Base-by-base conservation (phyloP, 2,888 invertebrate species). In the Ochlodes sylvanus region DNA sequence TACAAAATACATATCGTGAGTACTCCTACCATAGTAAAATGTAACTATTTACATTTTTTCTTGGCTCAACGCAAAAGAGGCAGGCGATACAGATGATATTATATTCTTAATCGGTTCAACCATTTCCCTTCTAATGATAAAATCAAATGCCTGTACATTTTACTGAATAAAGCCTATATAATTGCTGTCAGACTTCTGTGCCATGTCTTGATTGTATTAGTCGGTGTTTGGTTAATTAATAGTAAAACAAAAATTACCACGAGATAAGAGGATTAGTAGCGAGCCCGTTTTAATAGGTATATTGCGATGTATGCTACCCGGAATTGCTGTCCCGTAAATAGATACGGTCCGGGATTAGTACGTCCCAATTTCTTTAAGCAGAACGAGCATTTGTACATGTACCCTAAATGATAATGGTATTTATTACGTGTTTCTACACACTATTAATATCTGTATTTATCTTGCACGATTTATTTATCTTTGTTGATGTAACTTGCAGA, bases 231-330 rank as follows among this genome's bases (percentile, higher is more conserved):
- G 50, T 14, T 52, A 21, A 27, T 27, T 52, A 68, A 62, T 50
- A 62, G 44, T 34, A 34, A 56, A 62, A 62, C 56, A 56, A 62
- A 56, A 61, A 68, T 68, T 62, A 62, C 55, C 55, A 21, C 68
- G 44, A 47, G 50, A 62, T 68, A 62, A 68, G 68, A 19, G 68
- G 62, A 62, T 68, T 68, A 62, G 34, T 54, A 34, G 27, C 3
- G 38, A 14, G 50, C 14, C 15, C 17, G 62, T 42, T 41, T 42
- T 54, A 63, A 63, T 38, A 55, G 42, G 42, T 54, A 63, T 63
- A 63, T 41, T 54, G 41, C 17, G 50, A 50, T 44, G 58, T 60
- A 7, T 44, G 34, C 34, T 50, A 42, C 44, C 44, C 55, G 15
- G 44, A 44, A 19, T 60, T 60, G 15, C n/a, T 44, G 27, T 60